These are phyloP conservation scores for Oscheius sp. DNA, from an alignment of 2,888 invertebrate species.

Conservation along the genomic window DNA sequence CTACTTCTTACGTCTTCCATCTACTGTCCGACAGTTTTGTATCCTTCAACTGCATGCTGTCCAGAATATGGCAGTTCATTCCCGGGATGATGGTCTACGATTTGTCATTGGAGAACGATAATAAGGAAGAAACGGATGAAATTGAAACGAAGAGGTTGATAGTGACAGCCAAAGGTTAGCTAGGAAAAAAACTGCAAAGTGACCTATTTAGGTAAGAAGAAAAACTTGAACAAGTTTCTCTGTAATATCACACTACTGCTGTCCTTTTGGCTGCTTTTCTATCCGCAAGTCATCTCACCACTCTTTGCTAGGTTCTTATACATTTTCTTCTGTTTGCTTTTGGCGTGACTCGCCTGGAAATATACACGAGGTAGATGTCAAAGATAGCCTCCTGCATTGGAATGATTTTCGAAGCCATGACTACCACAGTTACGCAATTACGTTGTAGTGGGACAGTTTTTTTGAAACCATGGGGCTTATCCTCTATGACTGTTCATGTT, in stretches of 20 bases:
- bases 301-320: background rate
- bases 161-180: background rate
- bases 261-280: slow-evolving; percentile 6
- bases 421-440: too few species aligned
- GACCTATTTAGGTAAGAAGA: background rate
- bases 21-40: background rate
- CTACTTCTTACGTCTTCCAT: slow-evolving; percentile 6
- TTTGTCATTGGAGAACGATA: background rate
- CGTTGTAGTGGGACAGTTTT: too few species aligned
- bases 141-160: background rate
- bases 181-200: background rate
- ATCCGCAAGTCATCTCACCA: background rate
- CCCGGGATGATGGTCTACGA: slow-evolving; percentile 3
- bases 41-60: slow-evolving; percentile 10
- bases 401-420: too few species aligned
- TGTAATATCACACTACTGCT: background rate
- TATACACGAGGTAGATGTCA: too few species aligned
- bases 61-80: slow-evolving; percentile 25
- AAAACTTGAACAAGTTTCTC: background rate
- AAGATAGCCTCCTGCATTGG: too few species aligned
- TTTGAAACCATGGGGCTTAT: too few species aligned
- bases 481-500: background rate
- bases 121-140: background rate
- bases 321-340: background rate
- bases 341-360: background rate